phyloP scores from a whole-genome alignment of 2,797 vertebrate genomes.

The Chanos chanos region DNA sequence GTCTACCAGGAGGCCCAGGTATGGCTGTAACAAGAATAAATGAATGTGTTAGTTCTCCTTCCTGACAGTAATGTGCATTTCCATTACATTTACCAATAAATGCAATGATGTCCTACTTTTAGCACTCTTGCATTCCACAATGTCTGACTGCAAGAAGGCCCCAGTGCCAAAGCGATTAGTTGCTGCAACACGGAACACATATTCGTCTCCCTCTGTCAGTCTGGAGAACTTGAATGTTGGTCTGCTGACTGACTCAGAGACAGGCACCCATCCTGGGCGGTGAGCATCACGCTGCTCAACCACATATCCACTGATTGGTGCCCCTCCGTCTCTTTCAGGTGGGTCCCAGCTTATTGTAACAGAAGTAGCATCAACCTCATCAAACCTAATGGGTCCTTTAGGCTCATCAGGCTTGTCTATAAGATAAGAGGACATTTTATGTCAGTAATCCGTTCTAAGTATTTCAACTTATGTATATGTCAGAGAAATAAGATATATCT shows the following conservation, averaged over 20 bases:
- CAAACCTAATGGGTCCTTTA: slow-evolving; percentile 82
- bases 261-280: slow-evolving; percentile 93
- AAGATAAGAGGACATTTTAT: background rate
- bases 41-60: background rate
- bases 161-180: slow-evolving; percentile 93
- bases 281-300: slow-evolving; percentile 97
- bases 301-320: slow-evolving; percentile 86
- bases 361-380: slow-evolving; percentile 88
- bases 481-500: slow-evolving; percentile 49
- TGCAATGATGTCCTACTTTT: slow-evolving; percentile 77
- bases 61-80: background rate
- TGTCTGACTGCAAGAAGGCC: slow-evolving; percentile 90
- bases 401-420: slow-evolving; percentile 94
- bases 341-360: slow-evolving; percentile 90
- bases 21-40: slow-evolving; percentile 70
- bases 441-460: background rate
- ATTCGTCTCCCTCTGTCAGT: slow-evolving; percentile 91
- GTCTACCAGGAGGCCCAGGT: slow-evolving; percentile 89
- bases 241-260: slow-evolving; percentile 91
- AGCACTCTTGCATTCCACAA: slow-evolving; percentile 88
- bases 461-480: background rate
- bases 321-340: slow-evolving; percentile 89
- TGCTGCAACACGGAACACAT: slow-evolving; percentile 94
- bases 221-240: slow-evolving; percentile 87
- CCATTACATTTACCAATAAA: background rate